phyloP scores from a whole-genome alignment of 2,888 invertebrate genomes.

The Heliconius cydno region DNA sequence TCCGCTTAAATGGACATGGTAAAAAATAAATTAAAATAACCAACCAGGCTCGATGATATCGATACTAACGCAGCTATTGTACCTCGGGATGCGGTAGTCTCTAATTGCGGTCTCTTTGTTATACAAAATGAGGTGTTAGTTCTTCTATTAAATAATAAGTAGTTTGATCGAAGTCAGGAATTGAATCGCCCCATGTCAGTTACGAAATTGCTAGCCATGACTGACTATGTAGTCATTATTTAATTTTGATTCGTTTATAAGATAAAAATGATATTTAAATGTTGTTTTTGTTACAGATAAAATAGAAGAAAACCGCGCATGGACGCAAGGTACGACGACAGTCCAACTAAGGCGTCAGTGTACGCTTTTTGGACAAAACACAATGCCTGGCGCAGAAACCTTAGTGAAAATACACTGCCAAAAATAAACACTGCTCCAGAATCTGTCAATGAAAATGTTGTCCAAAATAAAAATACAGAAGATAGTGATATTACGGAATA shows the following conservation, averaged over 20 bases:
- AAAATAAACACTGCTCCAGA: slow-evolving; percentile 35
- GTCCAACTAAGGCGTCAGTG: slow-evolving; percentile 77
- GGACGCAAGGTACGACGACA: slow-evolving; percentile 73
- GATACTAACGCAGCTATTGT: slow-evolving; percentile 75
- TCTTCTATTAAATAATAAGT: slow-evolving; percentile 81
- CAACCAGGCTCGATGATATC: slow-evolving; percentile 77
- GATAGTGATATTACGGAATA: slow-evolving; percentile 44
- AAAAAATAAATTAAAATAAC: slow-evolving; percentile 83
- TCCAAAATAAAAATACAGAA: slow-evolving; percentile 55
- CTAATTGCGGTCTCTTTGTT: slow-evolving; percentile 81
- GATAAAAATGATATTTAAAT: slow-evolving; percentile 38
- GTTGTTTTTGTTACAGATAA: slow-evolving; percentile 74
- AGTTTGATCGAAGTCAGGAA: slow-evolving; percentile 65
- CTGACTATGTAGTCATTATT: slow-evolving; percentile 42
- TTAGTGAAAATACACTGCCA: slow-evolving; percentile 33
- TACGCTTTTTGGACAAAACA: slow-evolving; percentile 74
- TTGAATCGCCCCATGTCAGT: slow-evolving; percentile 61
- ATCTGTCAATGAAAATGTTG: slow-evolving; percentile 48
- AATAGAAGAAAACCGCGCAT: slow-evolving; percentile 74
- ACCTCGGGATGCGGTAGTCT: slow-evolving; percentile 70
- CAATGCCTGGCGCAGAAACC: slow-evolving; percentile 60
- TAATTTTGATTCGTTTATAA: slow-evolving; percentile 45
- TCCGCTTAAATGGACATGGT: slow-evolving; percentile 77
- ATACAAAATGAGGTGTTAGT: slow-evolving; percentile 82
- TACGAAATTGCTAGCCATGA: slow-evolving; percentile 57